phyloP scores from a whole-genome alignment of 2,888 invertebrate species.

The Trissolcus brochymenae region DNA sequence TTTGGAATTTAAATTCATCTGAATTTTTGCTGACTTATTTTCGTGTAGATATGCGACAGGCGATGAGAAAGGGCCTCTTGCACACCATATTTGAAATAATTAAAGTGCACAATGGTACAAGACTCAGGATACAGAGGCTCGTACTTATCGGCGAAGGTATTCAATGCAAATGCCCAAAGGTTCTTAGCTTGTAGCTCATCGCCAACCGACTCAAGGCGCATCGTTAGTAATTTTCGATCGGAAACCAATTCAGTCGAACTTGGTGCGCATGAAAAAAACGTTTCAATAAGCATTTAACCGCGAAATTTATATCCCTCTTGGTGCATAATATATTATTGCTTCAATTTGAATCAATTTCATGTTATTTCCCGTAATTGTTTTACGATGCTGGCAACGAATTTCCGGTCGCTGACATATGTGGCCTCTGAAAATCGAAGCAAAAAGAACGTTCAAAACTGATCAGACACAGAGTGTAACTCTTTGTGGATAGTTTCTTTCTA shows the following conservation, averaged over 20 bases:
- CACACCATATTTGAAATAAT: slow-evolving; percentile 75
- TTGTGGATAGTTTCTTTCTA: background rate
- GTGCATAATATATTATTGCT: slow-evolving; percentile 27
- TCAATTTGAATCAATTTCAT: slow-evolving; percentile 34
- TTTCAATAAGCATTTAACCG: slow-evolving; percentile 51
- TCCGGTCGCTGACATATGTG: background rate
- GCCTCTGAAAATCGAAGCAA: background rate
- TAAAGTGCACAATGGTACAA: slow-evolving; percentile 76
- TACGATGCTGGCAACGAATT: slow-evolving; percentile 18
- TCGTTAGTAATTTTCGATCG: slow-evolving; percentile 56
- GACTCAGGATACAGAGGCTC: slow-evolving; percentile 62
- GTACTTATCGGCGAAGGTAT: slow-evolving; percentile 70
- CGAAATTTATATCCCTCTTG: slow-evolving; percentile 35
- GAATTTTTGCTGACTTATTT: slow-evolving; percentile 1
- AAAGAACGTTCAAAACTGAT: no score
- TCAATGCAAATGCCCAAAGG: slow-evolving; percentile 74
- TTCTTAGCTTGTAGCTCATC: slow-evolving; percentile 44
- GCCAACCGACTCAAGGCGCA: slow-evolving; percentile 39
- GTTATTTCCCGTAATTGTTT: slow-evolving; percentile 44
- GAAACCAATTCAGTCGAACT: slow-evolving; percentile 51
- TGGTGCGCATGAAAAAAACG: slow-evolving; percentile 42
- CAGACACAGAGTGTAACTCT: background rate
- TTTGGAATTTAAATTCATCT: slow-evolving; percentile 10
- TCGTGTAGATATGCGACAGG: slow-evolving; percentile 6
- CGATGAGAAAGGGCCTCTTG: slow-evolving; percentile 53